Percentiles rank a stretch among this genome's conserved stretches.
These are phyloP conservation scores for Apodemia mormo DNA, from an alignment of 2,888 invertebrate species.

Conservation along the genomic window DNA sequence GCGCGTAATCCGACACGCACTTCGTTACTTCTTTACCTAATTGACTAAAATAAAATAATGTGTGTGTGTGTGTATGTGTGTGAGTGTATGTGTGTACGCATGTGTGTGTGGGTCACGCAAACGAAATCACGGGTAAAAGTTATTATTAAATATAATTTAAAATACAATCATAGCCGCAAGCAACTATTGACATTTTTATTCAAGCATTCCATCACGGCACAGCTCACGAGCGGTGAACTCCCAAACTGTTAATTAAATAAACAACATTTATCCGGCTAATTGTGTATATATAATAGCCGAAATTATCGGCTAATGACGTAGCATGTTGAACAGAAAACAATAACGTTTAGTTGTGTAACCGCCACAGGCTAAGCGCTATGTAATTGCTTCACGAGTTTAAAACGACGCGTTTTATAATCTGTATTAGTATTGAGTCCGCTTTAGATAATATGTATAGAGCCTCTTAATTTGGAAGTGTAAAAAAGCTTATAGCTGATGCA, in stretches of 20 bases:
- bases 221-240: too few relatives aligned
- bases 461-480: background rate
- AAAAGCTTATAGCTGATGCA: background rate
- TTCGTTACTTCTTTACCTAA: too few relatives aligned
- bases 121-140: too few relatives aligned
- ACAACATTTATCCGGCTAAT: background rate
- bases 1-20: too few relatives aligned
- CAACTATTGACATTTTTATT: background rate
- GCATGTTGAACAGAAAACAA: background rate
- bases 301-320: background rate
- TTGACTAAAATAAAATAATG: too few relatives aligned
- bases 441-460: background rate
- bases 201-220: background rate
- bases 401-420: background rate
- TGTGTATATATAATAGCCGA: background rate
- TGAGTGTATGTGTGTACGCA: too few relatives aligned
- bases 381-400: background rate
- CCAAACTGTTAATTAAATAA: conserved; percentile 11
- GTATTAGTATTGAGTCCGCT: background rate
- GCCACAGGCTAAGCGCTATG: too few relatives aligned
- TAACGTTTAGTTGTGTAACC: background rate
- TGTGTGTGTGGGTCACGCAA: too few relatives aligned
- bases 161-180: background rate
- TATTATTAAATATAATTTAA: too few relatives aligned
- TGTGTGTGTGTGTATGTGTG: too few relatives aligned